These are phyloP conservation scores for Gortyna flavago DNA, from an alignment of 2,888 invertebrate species.

Conservation along the genomic window DNA sequence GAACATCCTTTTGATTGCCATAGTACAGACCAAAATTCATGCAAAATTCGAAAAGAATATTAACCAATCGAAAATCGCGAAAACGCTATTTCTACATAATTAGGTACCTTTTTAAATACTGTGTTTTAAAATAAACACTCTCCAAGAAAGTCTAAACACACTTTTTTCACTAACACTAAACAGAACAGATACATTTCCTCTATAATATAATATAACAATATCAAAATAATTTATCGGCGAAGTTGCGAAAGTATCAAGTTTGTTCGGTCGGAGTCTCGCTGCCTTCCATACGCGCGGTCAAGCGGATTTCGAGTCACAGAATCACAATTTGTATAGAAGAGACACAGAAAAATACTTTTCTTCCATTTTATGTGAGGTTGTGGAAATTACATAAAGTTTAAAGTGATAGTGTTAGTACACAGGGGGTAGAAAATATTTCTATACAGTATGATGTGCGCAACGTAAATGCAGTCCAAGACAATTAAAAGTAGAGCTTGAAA, in stretches of 20 bases:
- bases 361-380: neutral
- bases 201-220: slow-evolving; percentile 22
- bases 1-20: neutral
- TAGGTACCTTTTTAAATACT: neutral
- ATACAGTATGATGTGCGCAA: neutral
- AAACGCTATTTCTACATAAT: neutral
- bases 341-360: slow-evolving; percentile 45
- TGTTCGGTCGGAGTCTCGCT: slow-evolving; percentile 78
- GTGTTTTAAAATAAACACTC: neutral
- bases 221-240: slow-evolving; percentile 62
- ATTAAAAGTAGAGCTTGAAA: neutral
- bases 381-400: neutral
- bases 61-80: neutral
- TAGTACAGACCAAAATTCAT: neutral
- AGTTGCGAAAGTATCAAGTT: slow-evolving; percentile 86
- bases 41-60: neutral
- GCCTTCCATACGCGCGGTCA: slow-evolving; percentile 89
- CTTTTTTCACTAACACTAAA: neutral
- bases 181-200: neutral
- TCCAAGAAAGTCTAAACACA: no score
- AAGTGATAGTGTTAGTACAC: neutral
- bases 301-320: slow-evolving; percentile 88
- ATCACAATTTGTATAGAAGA: slow-evolving; percentile 73
- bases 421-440: neutral
- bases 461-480: neutral